Percentiles rank a stretch among this genome's conserved stretches.
Conservation (phyloP, 2,888 invertebrate genomes). For the Neoascia interrupta region DNA sequence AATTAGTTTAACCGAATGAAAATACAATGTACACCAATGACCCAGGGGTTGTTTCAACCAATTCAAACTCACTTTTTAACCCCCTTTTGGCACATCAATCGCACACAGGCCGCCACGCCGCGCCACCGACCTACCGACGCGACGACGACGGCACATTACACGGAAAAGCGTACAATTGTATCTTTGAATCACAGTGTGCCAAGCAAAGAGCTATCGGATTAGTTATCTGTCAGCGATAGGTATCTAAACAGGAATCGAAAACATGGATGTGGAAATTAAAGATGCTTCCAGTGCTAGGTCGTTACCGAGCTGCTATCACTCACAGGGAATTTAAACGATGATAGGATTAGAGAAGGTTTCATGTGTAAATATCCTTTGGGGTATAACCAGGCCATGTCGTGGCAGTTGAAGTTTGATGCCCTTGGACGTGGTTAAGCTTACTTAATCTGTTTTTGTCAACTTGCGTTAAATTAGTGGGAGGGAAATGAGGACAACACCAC, state of each 20-base stretch:
- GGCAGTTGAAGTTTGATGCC: slow-evolving; percentile 52
- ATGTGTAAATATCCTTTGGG: slow-evolving; percentile 59
- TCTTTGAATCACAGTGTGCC: not conserved
- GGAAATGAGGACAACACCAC: no score
- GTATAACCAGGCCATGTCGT: slow-evolving; percentile 23
- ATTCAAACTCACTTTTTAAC: no score
- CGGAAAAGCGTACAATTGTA: not conserved
- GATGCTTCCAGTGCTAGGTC: slow-evolving; percentile 22
- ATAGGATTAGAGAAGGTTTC: slow-evolving; percentile 57
- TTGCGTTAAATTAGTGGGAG: slow-evolving; percentile 18
- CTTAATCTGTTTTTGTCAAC: slow-evolving; percentile 63
- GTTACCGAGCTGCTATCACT: slow-evolving; percentile 23
- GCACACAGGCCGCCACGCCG: no score
- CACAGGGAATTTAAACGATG: slow-evolving; percentile 46
- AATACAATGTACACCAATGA: no score
- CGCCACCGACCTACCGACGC: no score
- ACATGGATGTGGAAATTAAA: slow-evolving; percentile 59
- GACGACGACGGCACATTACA: no score
- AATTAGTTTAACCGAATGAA: no score
- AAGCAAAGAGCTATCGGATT: slow-evolving; percentile 41
- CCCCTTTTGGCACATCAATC: no score
- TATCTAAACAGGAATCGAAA: slow-evolving; percentile 55
- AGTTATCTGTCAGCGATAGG: slow-evolving; percentile 65
- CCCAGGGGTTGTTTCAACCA: no score
- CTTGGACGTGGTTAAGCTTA: slow-evolving; percentile 44